These are phyloP conservation scores for Typhlichthys eigenmanni DNA, from an alignment of 2,797 vertebrate genomes.

Conservation along the genomic window DNA sequence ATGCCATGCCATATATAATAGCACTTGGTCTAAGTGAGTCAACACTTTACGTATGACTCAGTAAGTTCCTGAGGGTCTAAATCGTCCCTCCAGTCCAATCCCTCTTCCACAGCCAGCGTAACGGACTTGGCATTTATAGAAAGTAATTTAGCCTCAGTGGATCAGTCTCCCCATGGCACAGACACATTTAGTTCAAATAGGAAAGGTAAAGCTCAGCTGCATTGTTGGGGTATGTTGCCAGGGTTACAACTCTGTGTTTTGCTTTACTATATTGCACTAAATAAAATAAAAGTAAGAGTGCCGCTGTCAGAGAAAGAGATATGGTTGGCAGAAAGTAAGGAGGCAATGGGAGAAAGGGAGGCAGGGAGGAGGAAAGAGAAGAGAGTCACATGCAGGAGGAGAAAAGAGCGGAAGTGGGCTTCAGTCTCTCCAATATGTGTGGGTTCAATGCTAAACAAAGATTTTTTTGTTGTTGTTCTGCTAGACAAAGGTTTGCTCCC, in stretches of 20 bases:
- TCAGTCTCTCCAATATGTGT: constrained; percentile 67
- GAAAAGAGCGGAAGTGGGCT: constrained; percentile 76
- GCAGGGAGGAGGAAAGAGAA: constrained; percentile 14
- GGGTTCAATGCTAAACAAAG: constrained; percentile 81
- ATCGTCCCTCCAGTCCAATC: constrained; percentile 28
- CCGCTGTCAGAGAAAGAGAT: constrained; percentile 16
- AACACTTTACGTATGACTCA: constrained; percentile 24
- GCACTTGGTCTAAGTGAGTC: constrained; percentile 23
- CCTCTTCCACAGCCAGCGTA: constrained; percentile 36
- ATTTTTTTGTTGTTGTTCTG: constrained; percentile 83
- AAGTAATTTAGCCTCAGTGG: constrained; percentile 43
- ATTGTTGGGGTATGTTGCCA: constrained; percentile 43
- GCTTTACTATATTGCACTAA: too few species aligned
- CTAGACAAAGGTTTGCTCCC: constrained; percentile 82
- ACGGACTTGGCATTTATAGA: constrained; percentile 46
- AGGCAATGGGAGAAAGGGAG: constrained; percentile 8
- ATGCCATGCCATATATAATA: constrained; percentile 18
- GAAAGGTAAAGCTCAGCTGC: constrained; percentile 49
- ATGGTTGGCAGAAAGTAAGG: not conserved
- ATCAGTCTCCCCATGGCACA: constrained; percentile 50
- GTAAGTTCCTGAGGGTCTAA: constrained; percentile 38
- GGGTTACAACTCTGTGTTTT: too few species aligned
- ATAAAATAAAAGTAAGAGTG: constrained; percentile 13
- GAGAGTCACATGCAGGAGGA: constrained; percentile 73
- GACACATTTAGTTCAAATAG: constrained; percentile 55